These are phyloP conservation scores for Benitochromis conjunctus DNA, from an alignment of 2,113 vertebrate genomes.

Conservation along the genomic window DNA sequence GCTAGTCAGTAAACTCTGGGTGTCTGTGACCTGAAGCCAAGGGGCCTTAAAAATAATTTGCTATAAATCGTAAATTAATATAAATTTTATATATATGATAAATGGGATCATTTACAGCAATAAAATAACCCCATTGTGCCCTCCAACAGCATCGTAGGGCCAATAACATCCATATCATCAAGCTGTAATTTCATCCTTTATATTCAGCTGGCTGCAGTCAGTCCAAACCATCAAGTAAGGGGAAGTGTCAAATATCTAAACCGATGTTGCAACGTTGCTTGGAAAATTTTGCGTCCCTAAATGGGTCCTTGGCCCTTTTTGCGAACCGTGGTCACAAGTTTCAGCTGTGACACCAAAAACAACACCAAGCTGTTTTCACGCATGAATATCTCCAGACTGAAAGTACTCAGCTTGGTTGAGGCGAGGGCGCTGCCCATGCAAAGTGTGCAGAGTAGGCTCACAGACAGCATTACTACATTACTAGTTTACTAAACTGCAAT, in stretches of 20 bases:
- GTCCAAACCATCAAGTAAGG: background rate
- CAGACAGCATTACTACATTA: background rate
- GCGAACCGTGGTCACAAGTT: background rate
- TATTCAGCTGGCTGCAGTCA: background rate
- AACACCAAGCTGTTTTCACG: background rate
- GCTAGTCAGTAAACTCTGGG: background rate
- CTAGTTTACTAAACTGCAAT: accelerated
- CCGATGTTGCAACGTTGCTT: background rate
- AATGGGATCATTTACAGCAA: background rate
- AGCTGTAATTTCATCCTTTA: background rate
- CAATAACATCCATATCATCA: background rate
- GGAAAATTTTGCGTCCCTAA: background rate
- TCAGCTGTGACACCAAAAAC: background rate
- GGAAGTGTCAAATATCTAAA: background rate
- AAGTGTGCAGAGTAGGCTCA: background rate
- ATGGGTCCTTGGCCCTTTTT: background rate
- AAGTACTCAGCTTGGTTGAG: background rate
- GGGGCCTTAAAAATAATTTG: background rate
- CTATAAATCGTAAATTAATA: background rate
- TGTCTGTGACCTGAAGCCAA: background rate
- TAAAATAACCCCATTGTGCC: background rate
- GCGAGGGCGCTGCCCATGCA: background rate
- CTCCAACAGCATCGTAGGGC: background rate
- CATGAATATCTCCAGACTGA: background rate
- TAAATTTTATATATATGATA: background rate